Conservation (phyloP, 2,797 vertebrate genomes). For the Phrynocephalus vlangalii region DNA sequence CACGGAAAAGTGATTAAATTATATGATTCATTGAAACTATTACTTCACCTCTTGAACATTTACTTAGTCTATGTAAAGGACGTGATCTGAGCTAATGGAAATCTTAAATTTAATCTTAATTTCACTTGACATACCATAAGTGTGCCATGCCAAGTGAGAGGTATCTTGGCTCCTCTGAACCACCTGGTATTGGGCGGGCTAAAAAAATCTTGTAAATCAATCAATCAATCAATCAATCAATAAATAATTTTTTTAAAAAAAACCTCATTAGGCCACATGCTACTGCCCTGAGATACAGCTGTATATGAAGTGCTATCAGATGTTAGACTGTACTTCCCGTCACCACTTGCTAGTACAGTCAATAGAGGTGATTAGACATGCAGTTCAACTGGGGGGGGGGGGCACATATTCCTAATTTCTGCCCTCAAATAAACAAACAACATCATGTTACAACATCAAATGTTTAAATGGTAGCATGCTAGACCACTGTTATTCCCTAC, state of each 20-base stretch:
- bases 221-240: too few relatives aligned
- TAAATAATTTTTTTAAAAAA: too few relatives aligned
- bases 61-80: constrained; percentile 46
- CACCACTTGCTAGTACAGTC: not conserved
- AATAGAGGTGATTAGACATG: not conserved
- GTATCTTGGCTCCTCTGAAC: not conserved
- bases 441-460: not conserved
- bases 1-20: constrained; percentile 3
- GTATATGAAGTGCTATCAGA: not conserved
- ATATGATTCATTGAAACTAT: constrained; percentile 57
- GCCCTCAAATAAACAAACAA: not conserved
- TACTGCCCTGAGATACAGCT: too few relatives aligned
- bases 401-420: not conserved
- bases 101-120: too few relatives aligned
- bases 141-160: not conserved
- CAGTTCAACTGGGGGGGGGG: not conserved
- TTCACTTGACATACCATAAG: too few relatives aligned
- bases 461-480: not conserved
- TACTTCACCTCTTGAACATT: constrained; percentile 43
- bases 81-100: constrained; percentile 20
- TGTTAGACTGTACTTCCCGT: not conserved
- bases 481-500: too few relatives aligned
- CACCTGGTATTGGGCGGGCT: too few relatives aligned
- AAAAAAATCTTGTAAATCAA: too few relatives aligned
- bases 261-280: not conserved